Percentiles rank a stretch among this genome's conserved stretches.
phyloP scores from a whole-genome alignment of 2,797 vertebrate genomes.

The Miichthys miiuy region DNA sequence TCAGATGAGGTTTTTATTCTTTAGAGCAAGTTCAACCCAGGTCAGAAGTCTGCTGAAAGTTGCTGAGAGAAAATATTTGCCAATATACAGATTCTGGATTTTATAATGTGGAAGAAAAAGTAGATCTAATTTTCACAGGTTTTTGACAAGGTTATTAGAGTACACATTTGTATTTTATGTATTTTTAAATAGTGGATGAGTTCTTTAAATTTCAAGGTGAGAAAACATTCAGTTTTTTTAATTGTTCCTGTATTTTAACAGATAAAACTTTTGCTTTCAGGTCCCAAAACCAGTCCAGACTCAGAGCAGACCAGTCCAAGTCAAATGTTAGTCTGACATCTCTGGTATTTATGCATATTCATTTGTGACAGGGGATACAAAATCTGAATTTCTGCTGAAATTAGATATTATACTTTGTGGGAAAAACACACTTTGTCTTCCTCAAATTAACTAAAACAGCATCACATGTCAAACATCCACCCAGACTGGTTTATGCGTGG shows the following conservation, averaged over 20 bases:
- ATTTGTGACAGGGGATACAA: not conserved
- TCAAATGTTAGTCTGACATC: not conserved
- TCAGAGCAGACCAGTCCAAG: too few relatives aligned
- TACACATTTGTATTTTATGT: not conserved
- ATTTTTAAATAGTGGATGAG: not conserved
- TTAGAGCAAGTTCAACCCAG: not conserved
- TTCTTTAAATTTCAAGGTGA: not conserved
- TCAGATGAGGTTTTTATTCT: not conserved
- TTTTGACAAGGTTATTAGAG: too few relatives aligned
- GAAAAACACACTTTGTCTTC: not conserved
- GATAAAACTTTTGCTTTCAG: not conserved
- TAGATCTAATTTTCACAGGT: not conserved
- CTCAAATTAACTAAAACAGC: not conserved
- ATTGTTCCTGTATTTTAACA: not conserved
- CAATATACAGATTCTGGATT: too few relatives aligned
- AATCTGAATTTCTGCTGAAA: not conserved
- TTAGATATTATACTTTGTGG: not conserved
- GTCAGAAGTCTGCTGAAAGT: not conserved
- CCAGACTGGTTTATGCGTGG: not conserved
- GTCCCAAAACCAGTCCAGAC: not conserved
- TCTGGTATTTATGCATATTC: not conserved
- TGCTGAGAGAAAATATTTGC: too few relatives aligned
- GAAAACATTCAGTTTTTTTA: not conserved
- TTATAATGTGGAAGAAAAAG: too few relatives aligned
- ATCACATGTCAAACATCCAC: not conserved